These are phyloP conservation scores for Chionomys nivalis DNA, from an alignment of 2,113 vertebrate species.

Conservation along the genomic window DNA sequence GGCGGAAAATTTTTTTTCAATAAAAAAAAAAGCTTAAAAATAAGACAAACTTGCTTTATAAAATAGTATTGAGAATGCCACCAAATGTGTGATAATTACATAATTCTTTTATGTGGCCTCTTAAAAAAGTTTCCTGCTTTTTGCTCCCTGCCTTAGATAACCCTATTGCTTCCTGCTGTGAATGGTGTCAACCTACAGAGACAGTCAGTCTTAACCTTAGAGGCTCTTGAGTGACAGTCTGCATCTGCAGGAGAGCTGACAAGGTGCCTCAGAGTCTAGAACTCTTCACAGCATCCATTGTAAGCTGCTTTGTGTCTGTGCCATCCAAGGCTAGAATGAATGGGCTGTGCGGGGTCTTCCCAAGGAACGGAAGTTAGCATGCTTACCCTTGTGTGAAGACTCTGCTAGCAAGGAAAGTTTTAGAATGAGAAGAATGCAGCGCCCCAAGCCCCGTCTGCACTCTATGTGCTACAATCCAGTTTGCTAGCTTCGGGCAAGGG, in stretches of 20 bases:
- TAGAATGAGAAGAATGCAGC: not conserved
- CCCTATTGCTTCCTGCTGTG: not conserved
- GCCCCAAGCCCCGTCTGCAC: too few species aligned
- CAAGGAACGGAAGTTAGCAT: not conserved
- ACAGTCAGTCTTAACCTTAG: too few species aligned
- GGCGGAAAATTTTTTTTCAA: too few species aligned
- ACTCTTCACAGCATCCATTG: not conserved
- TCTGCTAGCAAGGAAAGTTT: not conserved
- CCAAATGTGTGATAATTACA: not conserved
- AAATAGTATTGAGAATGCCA: not conserved
- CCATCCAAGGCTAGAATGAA: slow-evolving; percentile 36
- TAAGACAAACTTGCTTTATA: not conserved
- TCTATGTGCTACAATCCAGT: too few species aligned
- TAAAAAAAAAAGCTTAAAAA: not conserved
- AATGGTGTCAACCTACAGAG: too few species aligned
- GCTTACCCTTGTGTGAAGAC: not conserved
- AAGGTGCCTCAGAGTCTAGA: not conserved
- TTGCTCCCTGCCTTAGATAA: not conserved
- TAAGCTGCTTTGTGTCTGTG: not conserved
- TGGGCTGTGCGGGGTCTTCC: not conserved
- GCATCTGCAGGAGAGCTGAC: not conserved
- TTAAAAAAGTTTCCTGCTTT: not conserved
- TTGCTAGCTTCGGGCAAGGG: too few species aligned
- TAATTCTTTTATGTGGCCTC: not conserved
- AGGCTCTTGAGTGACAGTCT: not conserved